Conservation (phyloP, 2,888 invertebrate species). For the Xestoiulus laeticollis region DNA sequence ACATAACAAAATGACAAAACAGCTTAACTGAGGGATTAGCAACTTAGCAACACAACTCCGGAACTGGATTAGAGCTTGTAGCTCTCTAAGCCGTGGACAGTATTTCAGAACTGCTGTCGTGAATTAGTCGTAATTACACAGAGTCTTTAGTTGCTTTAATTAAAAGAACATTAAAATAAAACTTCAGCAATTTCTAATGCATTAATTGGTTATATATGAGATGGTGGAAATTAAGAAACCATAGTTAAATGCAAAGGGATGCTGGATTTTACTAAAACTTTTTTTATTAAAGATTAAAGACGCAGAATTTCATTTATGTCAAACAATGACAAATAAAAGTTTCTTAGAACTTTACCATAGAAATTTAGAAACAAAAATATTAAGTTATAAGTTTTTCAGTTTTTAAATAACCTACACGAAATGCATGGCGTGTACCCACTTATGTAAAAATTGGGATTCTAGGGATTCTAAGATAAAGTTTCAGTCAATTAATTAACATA, state of each 20-base stretch:
- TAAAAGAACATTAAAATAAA: not conserved
- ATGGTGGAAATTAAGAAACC: not conserved
- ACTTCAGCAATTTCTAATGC: not conserved
- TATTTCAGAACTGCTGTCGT: not conserved
- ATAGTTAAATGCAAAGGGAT: too few species aligned
- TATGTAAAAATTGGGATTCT: not conserved
- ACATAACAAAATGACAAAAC: not conserved
- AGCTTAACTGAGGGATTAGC: not conserved
- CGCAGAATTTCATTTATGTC: too few species aligned
- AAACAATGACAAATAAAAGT: too few species aligned
- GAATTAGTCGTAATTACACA: not conserved
- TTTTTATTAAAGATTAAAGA: too few species aligned
- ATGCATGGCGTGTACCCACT: not conserved
- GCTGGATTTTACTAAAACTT: too few species aligned
- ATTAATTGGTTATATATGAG: not conserved
- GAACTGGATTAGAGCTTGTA: not conserved
- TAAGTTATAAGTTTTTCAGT: too few species aligned
- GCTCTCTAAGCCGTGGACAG: not conserved
- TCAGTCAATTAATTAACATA: not conserved
- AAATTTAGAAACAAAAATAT: too few species aligned
- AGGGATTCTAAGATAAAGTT: too few species aligned
- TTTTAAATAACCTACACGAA: too few species aligned
- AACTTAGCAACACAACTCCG: not conserved
- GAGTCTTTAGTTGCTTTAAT: not conserved
- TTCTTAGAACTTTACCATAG: too few species aligned